Evolutionary conservation across 2,113 vertebrate genomes (phyloP).

Genomic region (Anser brachyrhynchus): DNA sequence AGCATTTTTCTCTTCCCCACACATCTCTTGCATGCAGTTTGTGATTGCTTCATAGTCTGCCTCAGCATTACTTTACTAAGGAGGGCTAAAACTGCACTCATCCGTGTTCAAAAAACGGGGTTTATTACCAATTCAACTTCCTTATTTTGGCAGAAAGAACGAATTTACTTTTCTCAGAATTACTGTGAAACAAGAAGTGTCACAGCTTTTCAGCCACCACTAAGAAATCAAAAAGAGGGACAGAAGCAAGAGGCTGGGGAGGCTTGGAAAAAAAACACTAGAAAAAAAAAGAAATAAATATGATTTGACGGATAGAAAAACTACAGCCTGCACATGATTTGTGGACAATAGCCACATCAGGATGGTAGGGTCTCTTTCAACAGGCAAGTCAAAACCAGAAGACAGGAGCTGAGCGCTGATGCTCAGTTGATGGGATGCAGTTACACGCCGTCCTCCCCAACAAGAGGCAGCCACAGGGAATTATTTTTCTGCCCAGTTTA

Average conservation of each 20-base stretch:
- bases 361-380: background rate
- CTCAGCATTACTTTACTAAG: background rate
- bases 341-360: background rate
- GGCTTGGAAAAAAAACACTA: background rate
- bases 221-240: background rate
- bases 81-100: background rate
- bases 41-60: background rate
- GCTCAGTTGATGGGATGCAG: accelerated
- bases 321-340: background rate
- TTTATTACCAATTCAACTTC: background rate
- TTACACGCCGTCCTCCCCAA: background rate
- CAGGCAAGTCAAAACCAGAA: background rate
- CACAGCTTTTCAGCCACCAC: background rate
- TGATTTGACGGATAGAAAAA: background rate
- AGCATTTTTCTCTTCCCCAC: background rate
- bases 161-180: background rate
- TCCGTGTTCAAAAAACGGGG: accelerated
- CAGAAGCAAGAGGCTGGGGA: background rate
- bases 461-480: background rate
- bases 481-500: background rate
- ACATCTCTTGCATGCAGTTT: background rate
- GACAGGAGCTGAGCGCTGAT: background rate
- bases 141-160: background rate
- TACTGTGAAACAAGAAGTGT: background rate
- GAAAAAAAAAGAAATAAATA: background rate